Base-by-base conservation (phyloP, 2,797 vertebrate genomes). In the Diceros bicornis region DNA sequence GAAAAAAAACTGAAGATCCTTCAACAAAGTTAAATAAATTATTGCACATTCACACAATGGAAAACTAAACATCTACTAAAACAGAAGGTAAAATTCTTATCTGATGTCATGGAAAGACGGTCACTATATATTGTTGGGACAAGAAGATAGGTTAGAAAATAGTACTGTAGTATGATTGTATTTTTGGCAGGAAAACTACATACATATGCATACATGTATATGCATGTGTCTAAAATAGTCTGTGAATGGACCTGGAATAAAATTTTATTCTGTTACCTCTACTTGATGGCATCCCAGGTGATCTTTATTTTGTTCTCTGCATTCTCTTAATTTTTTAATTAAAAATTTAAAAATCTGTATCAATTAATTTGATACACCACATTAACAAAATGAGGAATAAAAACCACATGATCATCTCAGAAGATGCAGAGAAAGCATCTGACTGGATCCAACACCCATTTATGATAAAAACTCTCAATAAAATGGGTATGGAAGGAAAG, bases 251-350 rank as follows among this genome's bases (percentile, higher is more conserved):
- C 55, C 37, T 68, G 27, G 6, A 96, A 75, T 75, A 88, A 92
- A 68, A 75, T 50, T 75, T 68, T 59, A 68, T 11, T 68, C 37
- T 41, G 21, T 89, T 69, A 71, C 17, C 52, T 77, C 52, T 84
- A 62, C 41, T 77, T 41, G 29, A 83, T 89, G 27, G 23, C 71
- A 84, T 57, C 62, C 62, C 62, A 93, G 23, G 50, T 69, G 52
- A 71, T 72, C 62, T n/a, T 86, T 91, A 71, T 86, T 71, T 89
- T 64, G 55, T 78, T 89, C 50, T 61, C 50, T 69, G 61, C 17
- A 68, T 52, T 68, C 72, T 68, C 91, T 69, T 25, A 57, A 82
- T 83, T 75, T 59, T 89, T 72, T 68, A 83, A 82, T 82, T 4
- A 85, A 50, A 59, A 84, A 78, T 50, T 87, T 82, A 14, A 17